Evolutionary conservation across 2,888 invertebrate species (phyloP).

Genomic region (Tinea pellionella): DNA sequence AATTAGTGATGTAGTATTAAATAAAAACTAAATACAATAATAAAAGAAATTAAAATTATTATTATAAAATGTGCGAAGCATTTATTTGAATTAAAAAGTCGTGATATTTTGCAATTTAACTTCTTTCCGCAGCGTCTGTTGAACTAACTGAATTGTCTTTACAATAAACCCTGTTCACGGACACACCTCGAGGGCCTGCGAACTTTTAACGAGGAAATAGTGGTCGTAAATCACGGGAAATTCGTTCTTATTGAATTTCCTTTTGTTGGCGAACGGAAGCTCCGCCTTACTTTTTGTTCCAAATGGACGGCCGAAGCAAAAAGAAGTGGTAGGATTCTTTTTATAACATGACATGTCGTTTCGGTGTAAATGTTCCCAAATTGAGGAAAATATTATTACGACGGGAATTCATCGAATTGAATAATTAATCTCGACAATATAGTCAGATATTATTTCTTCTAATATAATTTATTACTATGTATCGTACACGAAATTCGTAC

Average conservation of each 20-base stretch:
- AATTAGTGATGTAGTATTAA: no score
- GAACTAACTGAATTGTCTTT: constrained; percentile 37
- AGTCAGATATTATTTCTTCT: not conserved
- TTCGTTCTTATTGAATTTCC: constrained; percentile 68
- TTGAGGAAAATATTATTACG: not conserved
- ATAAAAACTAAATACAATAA: not conserved
- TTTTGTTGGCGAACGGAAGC: constrained; percentile 52
- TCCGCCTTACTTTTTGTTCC: constrained; percentile 52
- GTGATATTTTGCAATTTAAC: constrained; percentile 6
- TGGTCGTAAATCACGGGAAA: constrained; percentile 66
- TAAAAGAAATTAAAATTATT: no score
- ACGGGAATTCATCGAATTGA: not conserved
- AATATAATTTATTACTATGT: not conserved
- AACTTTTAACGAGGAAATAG: constrained; percentile 66
- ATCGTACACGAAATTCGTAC: not conserved
- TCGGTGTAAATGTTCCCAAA: not conserved
- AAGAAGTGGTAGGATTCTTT: constrained; percentile 14
- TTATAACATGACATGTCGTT: constrained; percentile 1
- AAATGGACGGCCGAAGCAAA: constrained; percentile 32
- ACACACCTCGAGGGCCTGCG: constrained; percentile 48
- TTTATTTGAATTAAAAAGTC: constrained; percentile 5
- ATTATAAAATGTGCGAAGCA: not conserved
- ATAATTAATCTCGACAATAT: not conserved
- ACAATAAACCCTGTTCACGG: constrained; percentile 34
- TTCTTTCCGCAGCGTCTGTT: not conserved